Conservation (phyloP, 2,797 vertebrate species). For the Acridotheres tristis region DNA sequence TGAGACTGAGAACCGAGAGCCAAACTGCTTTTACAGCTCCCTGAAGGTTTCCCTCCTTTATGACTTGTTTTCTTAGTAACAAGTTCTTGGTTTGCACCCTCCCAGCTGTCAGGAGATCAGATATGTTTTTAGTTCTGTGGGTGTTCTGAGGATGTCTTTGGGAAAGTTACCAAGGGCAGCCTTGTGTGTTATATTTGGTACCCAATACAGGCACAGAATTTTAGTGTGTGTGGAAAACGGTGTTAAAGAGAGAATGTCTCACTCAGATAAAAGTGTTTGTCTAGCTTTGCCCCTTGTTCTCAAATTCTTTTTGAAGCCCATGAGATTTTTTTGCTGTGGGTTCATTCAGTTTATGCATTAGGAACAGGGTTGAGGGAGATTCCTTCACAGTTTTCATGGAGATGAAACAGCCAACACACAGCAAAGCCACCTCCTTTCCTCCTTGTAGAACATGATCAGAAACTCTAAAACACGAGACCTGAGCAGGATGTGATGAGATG, state of each 20-base stretch:
- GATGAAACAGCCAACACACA: background rate
- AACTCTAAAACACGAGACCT: background rate
- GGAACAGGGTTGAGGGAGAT: background rate
- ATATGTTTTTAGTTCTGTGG: accelerated
- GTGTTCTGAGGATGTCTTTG: background rate
- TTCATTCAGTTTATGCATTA: background rate
- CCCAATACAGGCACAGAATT: background rate
- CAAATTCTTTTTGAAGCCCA: background rate
- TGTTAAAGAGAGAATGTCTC: background rate
- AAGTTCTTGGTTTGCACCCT: background rate
- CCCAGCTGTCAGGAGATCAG: background rate
- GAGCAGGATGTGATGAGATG: background rate
- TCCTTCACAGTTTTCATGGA: background rate
- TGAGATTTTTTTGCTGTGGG: background rate
- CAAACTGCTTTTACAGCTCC: background rate
- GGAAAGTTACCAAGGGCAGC: no score
- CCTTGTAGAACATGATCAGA: background rate
- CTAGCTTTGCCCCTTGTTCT: background rate
- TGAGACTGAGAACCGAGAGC: background rate
- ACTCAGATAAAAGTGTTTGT: background rate
- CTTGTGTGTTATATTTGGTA: background rate
- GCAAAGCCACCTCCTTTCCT: background rate
- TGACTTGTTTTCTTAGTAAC: background rate
- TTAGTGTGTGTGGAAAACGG: background rate
- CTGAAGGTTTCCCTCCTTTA: background rate